Evolutionary conservation across 1,140 invertebrate species (phyloP).

Genomic region (Euwallacea similis): DNA sequence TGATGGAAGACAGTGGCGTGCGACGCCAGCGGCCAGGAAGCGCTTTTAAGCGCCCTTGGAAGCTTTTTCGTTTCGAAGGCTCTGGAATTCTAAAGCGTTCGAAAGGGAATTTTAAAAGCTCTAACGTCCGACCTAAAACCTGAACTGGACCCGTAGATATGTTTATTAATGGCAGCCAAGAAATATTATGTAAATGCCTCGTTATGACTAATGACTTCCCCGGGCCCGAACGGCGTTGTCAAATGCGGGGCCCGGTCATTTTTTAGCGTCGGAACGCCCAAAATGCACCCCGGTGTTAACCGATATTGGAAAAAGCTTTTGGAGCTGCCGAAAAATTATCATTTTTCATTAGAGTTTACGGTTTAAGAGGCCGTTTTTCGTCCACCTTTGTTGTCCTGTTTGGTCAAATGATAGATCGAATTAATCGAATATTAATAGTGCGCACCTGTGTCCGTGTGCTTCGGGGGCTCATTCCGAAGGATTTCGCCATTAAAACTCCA

Average conservation of each 20-base stretch:
- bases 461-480: background rate
- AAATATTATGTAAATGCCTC: constrained; percentile 30
- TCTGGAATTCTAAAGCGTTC: too few species aligned
- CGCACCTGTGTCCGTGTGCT: constrained; percentile 7
- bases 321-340: constrained; percentile 32
- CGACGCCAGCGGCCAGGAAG: too few species aligned
- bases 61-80: too few species aligned
- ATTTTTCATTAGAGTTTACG: constrained; percentile 32
- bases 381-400: constrained; percentile 16
- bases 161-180: constrained; percentile 18
- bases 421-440: constrained; percentile 23
- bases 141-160: background rate
- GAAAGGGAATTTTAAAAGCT: too few species aligned
- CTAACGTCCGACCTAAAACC: too few species aligned
- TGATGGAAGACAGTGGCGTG: too few species aligned
- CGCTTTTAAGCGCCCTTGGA: too few species aligned
- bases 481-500: too few species aligned
- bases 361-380: constrained; percentile 23
- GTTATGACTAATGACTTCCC: constrained; percentile 8
- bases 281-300: constrained; percentile 35
- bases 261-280: constrained; percentile 26
- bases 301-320: constrained; percentile 31
- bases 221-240: constrained; percentile 12
- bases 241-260: constrained; percentile 12
- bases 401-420: constrained; percentile 23